Evolutionary conservation across 2,113 vertebrate species (phyloP), one percentile per base, ranked within the genome.

Genomic region (Petroica traversi): DNA sequence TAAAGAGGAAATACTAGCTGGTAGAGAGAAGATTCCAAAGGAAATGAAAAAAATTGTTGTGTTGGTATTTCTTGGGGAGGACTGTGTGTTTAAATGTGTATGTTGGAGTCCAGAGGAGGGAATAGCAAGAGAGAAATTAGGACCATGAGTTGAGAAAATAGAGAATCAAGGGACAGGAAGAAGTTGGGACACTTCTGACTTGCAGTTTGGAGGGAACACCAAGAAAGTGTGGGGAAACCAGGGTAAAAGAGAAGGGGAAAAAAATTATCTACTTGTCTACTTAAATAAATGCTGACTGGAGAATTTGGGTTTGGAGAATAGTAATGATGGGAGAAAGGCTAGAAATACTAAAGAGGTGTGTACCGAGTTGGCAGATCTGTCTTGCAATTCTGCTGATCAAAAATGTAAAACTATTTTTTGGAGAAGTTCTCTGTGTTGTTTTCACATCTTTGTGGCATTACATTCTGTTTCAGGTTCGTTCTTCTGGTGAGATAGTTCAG

Each of bases 401-500:
- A 90, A 64, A 33, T 20, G 11, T 26, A 29, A 25, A 88, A 41
- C 3, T 46, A 1, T 46, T 55, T 77, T 71, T 75, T 67, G 38
- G 51, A 54, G 36, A 61, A 76, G 36, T 59, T 74, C 10, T 40
- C 0, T 24, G 5, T 81, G 43, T 36, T 71, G 8, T 85, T 93
- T 88, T 93, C 17, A 74, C 40, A n/a, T 33, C 40, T 82, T 54
- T 73, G 33, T 88, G 88, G 79, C 16, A n/a, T 66, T 69, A 9
- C 54, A 26, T 93, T 97, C 36, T 95, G 19, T 94, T 97, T 85
- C 96, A 99, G 99, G 93, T 99, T 95, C 98, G 93, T 86, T 97
- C 88, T 72, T 87, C 98, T 73, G 99, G 99, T 85, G 98, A 99
- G 61, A 98, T 99, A 82, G 97, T 99, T 95, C 98, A 97, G 77